Conservation (phyloP, 2,113 vertebrate species). For the Paralichthys olivaceus region DNA sequence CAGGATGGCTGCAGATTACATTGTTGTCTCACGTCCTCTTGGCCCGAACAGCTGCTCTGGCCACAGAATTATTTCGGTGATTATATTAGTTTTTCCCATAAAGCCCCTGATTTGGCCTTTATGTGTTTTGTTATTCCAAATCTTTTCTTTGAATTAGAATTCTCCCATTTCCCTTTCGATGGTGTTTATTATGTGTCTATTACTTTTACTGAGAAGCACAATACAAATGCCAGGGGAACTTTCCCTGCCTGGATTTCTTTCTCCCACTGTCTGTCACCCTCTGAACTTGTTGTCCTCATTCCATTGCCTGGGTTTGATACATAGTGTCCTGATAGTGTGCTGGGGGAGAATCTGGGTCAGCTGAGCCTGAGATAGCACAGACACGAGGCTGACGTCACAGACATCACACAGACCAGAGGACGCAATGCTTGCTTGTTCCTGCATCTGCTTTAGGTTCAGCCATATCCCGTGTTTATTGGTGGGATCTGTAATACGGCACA, state of each 20-base stretch:
- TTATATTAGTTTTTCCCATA: not conserved
- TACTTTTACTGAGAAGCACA: not conserved
- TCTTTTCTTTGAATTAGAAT: not conserved
- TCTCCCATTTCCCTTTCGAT: not conserved
- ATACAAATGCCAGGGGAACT: constrained; percentile 10
- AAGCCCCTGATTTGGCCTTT: not conserved
- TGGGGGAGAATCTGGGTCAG: constrained; percentile 71
- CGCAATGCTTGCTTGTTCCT: not conserved
- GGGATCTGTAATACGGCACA: not conserved
- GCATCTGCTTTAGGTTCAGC: not conserved
- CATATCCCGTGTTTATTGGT: not conserved
- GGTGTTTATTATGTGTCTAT: not conserved
- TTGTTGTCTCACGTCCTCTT: constrained; percentile 15
- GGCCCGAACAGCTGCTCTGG: not conserved
- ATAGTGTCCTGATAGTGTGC: constrained; percentile 56
- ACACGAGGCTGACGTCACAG: constrained; percentile 34
- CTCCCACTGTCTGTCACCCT: constrained; percentile 30
- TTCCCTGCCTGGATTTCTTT: constrained; percentile 1
- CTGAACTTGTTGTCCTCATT: constrained; percentile 68
- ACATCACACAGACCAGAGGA: constrained; percentile 20
- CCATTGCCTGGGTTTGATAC: constrained; percentile 67
- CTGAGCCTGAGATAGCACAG: constrained; percentile 44
- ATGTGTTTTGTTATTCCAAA: not conserved
- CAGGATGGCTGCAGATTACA: constrained; percentile 21
- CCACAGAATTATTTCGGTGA: not conserved